Evolutionary conservation across 2,113 vertebrate genomes (phyloP).

Genomic region (Pionites leucogaster): DNA sequence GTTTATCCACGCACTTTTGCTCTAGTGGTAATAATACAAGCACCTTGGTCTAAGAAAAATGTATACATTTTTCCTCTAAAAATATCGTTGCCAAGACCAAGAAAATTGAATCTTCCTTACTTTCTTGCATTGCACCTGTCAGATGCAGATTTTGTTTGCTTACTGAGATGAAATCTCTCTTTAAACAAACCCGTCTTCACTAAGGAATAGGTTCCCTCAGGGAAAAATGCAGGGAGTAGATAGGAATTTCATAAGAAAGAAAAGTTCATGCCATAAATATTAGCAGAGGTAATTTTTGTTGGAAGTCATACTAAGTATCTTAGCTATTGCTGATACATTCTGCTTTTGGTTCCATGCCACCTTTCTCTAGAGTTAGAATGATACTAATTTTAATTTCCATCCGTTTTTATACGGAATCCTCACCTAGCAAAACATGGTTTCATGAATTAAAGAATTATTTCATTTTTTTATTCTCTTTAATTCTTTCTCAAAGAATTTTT

Average conservation of each 20-base stretch:
- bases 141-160: not conserved
- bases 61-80: not conserved
- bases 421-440: not conserved
- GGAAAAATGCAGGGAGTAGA: not conserved
- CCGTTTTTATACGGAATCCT: not conserved
- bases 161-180: not conserved
- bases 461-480: not conserved
- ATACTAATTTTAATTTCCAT: not conserved
- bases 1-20: not conserved
- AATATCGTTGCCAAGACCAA: not conserved
- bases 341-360: not conserved
- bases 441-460: not conserved
- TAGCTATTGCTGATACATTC: not conserved
- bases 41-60: not conserved
- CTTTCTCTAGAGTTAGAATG: not conserved
- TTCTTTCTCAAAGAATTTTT: not conserved
- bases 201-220: not conserved
- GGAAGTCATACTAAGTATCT: not conserved
- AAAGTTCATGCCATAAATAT: not conserved
- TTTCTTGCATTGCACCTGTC: not conserved
- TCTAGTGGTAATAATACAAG: not conserved
- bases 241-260: not conserved
- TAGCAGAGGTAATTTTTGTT: not conserved
- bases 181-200: not conserved
- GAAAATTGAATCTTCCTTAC: not conserved